Base-by-base conservation (phyloP, 2,888 invertebrate species). In the Ichneumoninae sp. region DNA sequence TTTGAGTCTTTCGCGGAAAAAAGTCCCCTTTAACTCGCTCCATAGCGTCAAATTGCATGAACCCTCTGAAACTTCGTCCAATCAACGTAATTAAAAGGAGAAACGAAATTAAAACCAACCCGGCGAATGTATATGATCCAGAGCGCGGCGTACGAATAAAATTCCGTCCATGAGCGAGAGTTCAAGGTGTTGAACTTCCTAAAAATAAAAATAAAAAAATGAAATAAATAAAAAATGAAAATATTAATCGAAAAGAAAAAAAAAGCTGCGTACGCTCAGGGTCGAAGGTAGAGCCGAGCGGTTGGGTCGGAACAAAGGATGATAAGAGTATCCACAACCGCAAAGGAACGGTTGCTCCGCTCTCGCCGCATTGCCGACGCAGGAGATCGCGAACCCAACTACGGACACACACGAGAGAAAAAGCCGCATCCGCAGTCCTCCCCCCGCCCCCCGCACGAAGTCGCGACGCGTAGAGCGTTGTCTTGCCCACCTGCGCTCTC, bases 311-410 rank as follows among this genome's bases (percentile, higher is more conserved):
- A 66, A 68, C 40, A 82, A 77, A 74, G 68, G 62, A 19, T 7
- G 19, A 6, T n/a, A 57, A 33, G 40, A 68, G 8, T 40, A 47
- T 16, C 13, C 54, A 6, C 16, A 80, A 69, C 69, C 60, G n/a
- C 33, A 66, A 33, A 60, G 57, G 76, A 80, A 52, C 60, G 68
- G 50, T 71, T 69, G 22, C 16, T 70, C 40, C 62, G 75, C 74
- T 75, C 74, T 33, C 80, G 72, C 85, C 84, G 87, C 87, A 87
- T 86, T 86, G 83, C 85, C 78, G 79, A 83, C 86, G 80, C 82
- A 82, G 85, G 80, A 83, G 82, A 81, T 84, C 79, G 66, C 68
- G 52, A 19, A 74, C 75, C 80, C 82, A 77, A 72, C 74, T 77
- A 85, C 80, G 69, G 74, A 76, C 83, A 85, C 69, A 83, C 85